Percentiles rank a stretch among this genome's conserved stretches.
phyloP scores from a whole-genome alignment of 2,113 vertebrate species.

The Engystomops pustulosus region DNA sequence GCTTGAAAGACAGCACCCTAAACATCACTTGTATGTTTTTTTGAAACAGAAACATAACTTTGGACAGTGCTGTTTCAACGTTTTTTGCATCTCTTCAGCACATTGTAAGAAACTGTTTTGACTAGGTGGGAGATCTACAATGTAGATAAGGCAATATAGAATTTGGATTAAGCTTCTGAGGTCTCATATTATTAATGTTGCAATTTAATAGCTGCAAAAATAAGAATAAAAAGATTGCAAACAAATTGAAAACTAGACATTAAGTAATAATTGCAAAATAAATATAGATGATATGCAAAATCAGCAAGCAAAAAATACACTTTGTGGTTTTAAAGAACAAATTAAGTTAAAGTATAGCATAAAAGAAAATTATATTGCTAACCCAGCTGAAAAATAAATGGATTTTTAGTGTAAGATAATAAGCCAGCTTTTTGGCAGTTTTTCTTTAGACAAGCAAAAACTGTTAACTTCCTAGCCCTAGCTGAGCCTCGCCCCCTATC shows the following conservation, averaged over 20 bases:
- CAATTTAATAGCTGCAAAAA: neutral
- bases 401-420: neutral
- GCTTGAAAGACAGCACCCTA: no score
- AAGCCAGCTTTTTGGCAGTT: neutral
- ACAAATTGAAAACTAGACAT: neutral
- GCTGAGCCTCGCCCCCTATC: no score
- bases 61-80: no score
- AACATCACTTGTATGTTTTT: no score
- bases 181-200: neutral
- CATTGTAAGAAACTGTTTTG: no score
- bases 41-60: no score
- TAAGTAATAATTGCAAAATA: neutral
- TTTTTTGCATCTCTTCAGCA: no score
- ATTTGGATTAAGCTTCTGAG: no score
- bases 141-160: no score
- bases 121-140: no score
- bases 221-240: neutral
- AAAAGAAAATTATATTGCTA: neutral
- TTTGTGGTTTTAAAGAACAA: neutral
- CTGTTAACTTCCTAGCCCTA: neutral
- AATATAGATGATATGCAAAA: neutral
- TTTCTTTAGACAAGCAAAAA: neutral
- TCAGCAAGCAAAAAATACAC: constrained; percentile 29
- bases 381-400: neutral
- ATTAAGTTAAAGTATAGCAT: neutral